A percentile compares a stretch with the other conserved stretches of the same genome.
phyloP scores from a whole-genome alignment of 2,888 invertebrate species.

The Euphydryas editha region DNA sequence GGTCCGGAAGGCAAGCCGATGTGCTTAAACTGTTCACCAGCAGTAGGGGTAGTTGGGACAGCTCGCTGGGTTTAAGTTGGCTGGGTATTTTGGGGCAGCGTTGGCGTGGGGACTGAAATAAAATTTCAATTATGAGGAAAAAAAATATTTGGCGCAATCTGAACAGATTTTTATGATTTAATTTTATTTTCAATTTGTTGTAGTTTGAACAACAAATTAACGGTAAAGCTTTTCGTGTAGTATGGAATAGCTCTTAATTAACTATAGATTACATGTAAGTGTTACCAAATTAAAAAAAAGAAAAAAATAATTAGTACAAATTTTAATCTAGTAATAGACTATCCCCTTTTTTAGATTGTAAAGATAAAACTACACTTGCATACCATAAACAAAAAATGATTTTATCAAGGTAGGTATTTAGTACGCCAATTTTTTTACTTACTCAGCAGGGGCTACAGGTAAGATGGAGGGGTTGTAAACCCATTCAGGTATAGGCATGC shows the following conservation, averaged over 20 bases:
- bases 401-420: too few relatives aligned
- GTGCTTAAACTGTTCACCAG: constrained; percentile 51
- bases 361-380: too few relatives aligned
- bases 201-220: background rate
- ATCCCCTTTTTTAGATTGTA: too few relatives aligned
- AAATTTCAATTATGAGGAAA: background rate
- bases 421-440: constrained; percentile 41
- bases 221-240: too few relatives aligned
- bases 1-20: constrained; percentile 33
- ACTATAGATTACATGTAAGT: too few relatives aligned
- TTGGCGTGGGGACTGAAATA: constrained; percentile 57
- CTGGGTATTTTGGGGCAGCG: constrained; percentile 75
- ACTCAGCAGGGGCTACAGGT: constrained; percentile 62
- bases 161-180: background rate
- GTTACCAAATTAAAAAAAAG: too few relatives aligned
- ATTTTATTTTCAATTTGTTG: background rate
- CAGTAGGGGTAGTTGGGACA: constrained; percentile 86
- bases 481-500: constrained; percentile 77
- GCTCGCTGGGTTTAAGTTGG: constrained; percentile 77
- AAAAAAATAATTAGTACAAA: too few relatives aligned
- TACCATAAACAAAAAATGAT: too few relatives aligned
- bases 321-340: too few relatives aligned
- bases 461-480: constrained; percentile 63
- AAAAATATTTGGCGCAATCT: background rate
- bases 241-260: too few relatives aligned